Conservation (phyloP, 2,113 vertebrate species). For the Cyprinodon brontotheroides region DNA sequence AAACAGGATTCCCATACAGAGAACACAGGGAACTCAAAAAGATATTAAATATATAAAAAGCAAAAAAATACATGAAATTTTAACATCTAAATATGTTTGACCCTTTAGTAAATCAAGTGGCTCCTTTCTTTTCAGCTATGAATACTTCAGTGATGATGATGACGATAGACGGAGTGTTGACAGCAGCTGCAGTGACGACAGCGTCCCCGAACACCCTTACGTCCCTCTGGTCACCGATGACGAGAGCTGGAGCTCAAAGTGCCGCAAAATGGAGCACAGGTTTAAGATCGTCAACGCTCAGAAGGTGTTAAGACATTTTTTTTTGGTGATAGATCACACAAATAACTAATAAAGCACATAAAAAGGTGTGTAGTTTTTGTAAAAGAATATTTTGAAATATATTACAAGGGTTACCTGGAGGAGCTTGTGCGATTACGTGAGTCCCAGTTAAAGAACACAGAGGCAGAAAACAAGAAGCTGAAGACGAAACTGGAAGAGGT, state of each 20-base stretch:
- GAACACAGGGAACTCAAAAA: too few species aligned
- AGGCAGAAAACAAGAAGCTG: conserved; percentile 90
- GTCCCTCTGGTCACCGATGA: conserved; percentile 91
- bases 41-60: too few species aligned
- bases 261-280: conserved; percentile 97
- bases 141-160: conserved; percentile 95
- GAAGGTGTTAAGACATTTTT: conserved; percentile 81
- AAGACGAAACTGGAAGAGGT: conserved; percentile 88
- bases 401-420: conserved; percentile 90
- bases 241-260: conserved; percentile 97
- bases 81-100: too few species aligned
- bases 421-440: conserved; percentile 94
- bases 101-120: neutral
- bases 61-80: too few species aligned
- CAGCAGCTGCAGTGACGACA: conserved; percentile 95
- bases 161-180: conserved; percentile 90
- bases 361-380: neutral
- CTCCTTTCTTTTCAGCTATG: conserved; percentile 79
- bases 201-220: conserved; percentile 91
- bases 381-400: conserved; percentile 5
- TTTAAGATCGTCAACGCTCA: conserved; percentile 97
- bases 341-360: neutral
- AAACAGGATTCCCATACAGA: neutral
- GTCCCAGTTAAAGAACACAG: conserved; percentile 95
- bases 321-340: neutral